phyloP scores from a whole-genome alignment of 2,888 invertebrate species.

The Cynaeus angustus region DNA sequence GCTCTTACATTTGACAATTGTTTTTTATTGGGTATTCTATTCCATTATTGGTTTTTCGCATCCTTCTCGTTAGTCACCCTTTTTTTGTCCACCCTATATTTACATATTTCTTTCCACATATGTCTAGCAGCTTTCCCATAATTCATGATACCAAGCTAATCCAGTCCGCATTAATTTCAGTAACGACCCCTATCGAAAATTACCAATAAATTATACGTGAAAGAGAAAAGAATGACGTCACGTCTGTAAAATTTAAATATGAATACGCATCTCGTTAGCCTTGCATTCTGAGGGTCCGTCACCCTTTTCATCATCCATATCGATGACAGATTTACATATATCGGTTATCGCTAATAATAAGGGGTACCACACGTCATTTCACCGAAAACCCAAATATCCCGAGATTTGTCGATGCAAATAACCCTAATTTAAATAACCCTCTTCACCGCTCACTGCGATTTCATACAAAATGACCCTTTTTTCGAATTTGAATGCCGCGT shows the following conservation, averaged over 20 bases:
- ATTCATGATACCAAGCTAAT: slow-evolving; percentile 4
- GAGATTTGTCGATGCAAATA: slow-evolving; percentile 30
- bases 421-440: slow-evolving; percentile 34
- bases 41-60: no score
- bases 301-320: slow-evolving; percentile 37
- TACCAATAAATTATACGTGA: slow-evolving; percentile 39
- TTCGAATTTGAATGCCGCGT: slow-evolving; percentile 51
- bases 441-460: slow-evolving; percentile 31
- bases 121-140: slow-evolving; percentile 9
- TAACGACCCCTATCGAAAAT: slow-evolving; percentile 42
- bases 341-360: slow-evolving; percentile 37
- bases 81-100: no score
- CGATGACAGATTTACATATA: slow-evolving; percentile 41
- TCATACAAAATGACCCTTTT: slow-evolving; percentile 50
- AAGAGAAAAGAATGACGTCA: slow-evolving; percentile 44
- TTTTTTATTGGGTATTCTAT: no score
- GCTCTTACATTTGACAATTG: no score
- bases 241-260: slow-evolving; percentile 36
- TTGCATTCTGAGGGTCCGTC: slow-evolving; percentile 56
- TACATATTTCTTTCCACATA: no score
- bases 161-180: slow-evolving; percentile 18
- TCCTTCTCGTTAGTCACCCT: no score
- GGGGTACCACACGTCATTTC: slow-evolving; percentile 13
- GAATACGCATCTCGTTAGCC: slow-evolving; percentile 61
- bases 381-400: not conserved